These are phyloP conservation scores for Corvus hawaiiensis DNA, from an alignment of 2,113 vertebrate genomes.

Conservation along the genomic window DNA sequence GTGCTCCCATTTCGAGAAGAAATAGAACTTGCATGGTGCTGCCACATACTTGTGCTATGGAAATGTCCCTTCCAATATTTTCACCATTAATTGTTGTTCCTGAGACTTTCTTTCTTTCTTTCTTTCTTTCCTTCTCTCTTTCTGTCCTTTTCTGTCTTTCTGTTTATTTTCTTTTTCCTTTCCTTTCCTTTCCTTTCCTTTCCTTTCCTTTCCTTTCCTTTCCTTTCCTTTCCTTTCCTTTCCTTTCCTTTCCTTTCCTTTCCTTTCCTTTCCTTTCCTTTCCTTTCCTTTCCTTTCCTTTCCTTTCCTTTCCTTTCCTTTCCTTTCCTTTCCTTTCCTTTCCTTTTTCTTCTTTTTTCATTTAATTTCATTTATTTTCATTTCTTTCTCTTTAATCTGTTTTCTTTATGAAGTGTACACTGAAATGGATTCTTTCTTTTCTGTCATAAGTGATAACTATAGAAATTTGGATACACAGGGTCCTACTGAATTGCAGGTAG, in stretches of 20 bases:
- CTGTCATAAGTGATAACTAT: not conserved
- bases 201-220: too few species aligned
- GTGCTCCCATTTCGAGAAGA: not conserved
- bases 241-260: rapidly evolving
- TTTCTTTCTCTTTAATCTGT: not conserved
- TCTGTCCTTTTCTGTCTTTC: too few species aligned
- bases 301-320: not conserved
- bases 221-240: too few species aligned
- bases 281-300: rapidly evolving
- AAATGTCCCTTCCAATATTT: not conserved
- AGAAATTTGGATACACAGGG: not conserved
- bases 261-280: not conserved
- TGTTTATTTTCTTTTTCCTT: too few species aligned
- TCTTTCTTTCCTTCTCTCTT: too few species aligned
- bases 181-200: too few species aligned
- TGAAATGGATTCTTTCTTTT: not conserved
- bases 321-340: not conserved
- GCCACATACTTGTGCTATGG: not conserved
- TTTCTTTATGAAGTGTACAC: not conserved
- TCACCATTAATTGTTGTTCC: not conserved
- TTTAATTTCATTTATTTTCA: too few species aligned
- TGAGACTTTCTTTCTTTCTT: not conserved
- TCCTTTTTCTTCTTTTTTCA: too few species aligned
- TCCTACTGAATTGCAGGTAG: not conserved
- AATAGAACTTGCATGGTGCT: not conserved